Evolutionary conservation across 2,797 vertebrate genomes (phyloP), one percentile per base, ranked within the genome.

Genomic region (Crypturellus tataupa): DNA sequence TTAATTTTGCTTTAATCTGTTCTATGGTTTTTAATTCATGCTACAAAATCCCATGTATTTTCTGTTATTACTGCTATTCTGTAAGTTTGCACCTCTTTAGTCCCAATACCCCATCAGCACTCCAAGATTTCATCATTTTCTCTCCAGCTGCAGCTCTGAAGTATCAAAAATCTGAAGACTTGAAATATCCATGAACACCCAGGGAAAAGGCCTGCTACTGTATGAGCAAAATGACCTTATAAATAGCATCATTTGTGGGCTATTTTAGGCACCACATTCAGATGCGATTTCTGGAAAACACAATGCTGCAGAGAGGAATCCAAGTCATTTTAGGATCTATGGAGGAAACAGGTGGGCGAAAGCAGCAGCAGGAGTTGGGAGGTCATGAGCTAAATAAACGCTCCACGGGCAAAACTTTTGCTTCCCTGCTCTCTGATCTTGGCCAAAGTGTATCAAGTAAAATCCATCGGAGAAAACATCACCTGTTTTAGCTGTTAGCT

Each of bases 101-200:
- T 79, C 29, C 24, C 55, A 40, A 67, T 27, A 37, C 6, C 17
- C 16, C 0, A 67, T 33, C 0, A 0, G 13, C 7, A 21, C 0
- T 0, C 37, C 4, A 7, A 7, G 65, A 12, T 42, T 60, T 55
- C 35, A 51, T 29, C 13, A 21, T 3, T 35, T 87, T 42, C 11
- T 73, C 21, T 80, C 68, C 27, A 8, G 13, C 16, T 40, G 64
- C 53, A 47, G 18, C 5, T 76, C 18, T 51, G 35, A 73, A 82
- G 39, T 39, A 10, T 9, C 49, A 33, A 44, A 92, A 85, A 77
- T 27, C 33, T 71, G 33, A 44, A n/a, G 9, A 7, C 9, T 29
- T 31, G 5, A 40, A 80, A 12, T 58, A 47, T 5, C 27, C 19
- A 10, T 35, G 33, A 69, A 17, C 3, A 14, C 8, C n/a, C 23